Conservation (phyloP, 2,113 vertebrate species). For the Microcebus lehilahytsara region DNA sequence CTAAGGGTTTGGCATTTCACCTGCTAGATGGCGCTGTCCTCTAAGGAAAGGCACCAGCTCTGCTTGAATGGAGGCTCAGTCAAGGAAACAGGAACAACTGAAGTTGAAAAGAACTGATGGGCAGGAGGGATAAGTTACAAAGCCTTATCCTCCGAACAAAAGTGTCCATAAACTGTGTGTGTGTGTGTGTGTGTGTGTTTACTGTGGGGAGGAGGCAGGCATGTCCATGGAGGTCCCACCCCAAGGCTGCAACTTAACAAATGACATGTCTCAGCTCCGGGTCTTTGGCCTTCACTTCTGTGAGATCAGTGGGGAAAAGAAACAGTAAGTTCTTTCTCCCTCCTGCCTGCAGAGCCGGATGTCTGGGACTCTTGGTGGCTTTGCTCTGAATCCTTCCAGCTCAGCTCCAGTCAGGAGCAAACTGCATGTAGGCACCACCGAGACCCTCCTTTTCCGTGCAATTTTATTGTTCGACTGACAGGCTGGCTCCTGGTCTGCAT, state of each 20-base stretch:
- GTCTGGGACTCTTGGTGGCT: slow-evolving; percentile 43
- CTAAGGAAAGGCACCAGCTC: slow-evolving; percentile 76
- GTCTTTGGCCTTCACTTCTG: slow-evolving; percentile 72
- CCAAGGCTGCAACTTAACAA: slow-evolving; percentile 77
- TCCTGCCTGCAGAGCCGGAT: slow-evolving; percentile 51
- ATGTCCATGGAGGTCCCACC: slow-evolving; percentile 59
- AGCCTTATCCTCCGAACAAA: slow-evolving; percentile 71
- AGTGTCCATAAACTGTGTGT: neutral
- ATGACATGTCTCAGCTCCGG: slow-evolving; percentile 57
- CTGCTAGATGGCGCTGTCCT: slow-evolving; percentile 87
- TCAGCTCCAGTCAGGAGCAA: neutral
- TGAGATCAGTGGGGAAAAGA: slow-evolving; percentile 70
- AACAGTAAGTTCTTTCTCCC: slow-evolving; percentile 55
- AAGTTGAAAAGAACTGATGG: slow-evolving; percentile 39
- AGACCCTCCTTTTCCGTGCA: slow-evolving; percentile 29
- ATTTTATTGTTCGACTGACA: neutral
- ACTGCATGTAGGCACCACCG: slow-evolving; percentile 32
- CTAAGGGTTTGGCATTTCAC: slow-evolving; percentile 41
- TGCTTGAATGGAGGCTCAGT: neutral
- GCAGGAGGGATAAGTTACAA: slow-evolving; percentile 66
- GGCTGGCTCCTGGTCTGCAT: slow-evolving; percentile 6
- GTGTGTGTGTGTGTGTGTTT: neutral
- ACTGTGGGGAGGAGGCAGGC: neutral
- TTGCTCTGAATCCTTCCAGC: neutral
- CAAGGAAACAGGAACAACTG: neutral